Base-by-base conservation (phyloP, 2,888 invertebrate species). In the Cataglyphis cursor region DNA sequence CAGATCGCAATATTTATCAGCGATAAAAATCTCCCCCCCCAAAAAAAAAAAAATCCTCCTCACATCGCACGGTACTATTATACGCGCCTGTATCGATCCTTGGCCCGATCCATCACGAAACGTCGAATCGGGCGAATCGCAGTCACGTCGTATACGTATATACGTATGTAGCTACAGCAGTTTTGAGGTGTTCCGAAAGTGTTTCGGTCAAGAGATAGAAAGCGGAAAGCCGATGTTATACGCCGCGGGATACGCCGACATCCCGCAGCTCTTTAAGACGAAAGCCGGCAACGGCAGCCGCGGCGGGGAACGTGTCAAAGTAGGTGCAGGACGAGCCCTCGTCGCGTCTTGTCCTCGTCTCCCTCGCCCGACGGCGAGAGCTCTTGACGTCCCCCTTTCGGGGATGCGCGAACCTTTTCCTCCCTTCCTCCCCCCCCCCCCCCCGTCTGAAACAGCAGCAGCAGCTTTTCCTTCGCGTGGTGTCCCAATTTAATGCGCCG, bases 271-370 rank as follows among this genome's bases (percentile, higher is more conserved):
- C 89, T 90, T 92, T 90, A 82, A 89, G 92, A 89, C 91, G 91
- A 92, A 92, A 93, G 91, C 92, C 89, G 90, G 92, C 91, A 92
- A 93, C 91, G 92, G 35, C 66, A n/a, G 89, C 90, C 90, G 92
- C 93, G 92, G 92, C 92, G 90, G 92, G 90, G 92, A 92, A 93
- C 92, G 94, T 94, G 94, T 94, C 94, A 94, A 94, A 94, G 94
- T 94, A 94, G 64, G 92, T 88, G 90, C 91, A 90, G 88, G 88
- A 90, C 90, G 88, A 89, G 90, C 91, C 88, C 88, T 85, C 84
- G 75, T 80, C 88, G 87, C 83, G 86, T 85, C 87, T 83, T 83
- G 12, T 41, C 15, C 57, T n/a, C 24, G 28, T 64, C 12, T 18
- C 21, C 48, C n/a, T n/a, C 51, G 28, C 15, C 62, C 24, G 38